Conservation (phyloP, 2,797 vertebrate genomes). For the Onychomys arenicola region DNA sequence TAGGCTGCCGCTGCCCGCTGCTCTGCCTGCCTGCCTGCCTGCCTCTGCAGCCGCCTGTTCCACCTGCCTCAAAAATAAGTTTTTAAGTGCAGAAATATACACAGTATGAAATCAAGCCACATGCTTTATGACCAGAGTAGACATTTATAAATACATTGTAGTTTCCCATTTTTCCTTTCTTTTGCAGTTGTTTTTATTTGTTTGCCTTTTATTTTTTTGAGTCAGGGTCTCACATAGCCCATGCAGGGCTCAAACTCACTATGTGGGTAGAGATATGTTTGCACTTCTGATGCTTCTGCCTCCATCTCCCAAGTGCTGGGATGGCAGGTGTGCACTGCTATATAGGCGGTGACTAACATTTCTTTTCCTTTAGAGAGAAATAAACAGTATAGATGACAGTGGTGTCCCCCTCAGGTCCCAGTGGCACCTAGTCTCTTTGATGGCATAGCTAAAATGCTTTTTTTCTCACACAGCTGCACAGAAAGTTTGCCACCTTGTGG, state of each 20-base stretch:
- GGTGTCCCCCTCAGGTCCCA: background rate
- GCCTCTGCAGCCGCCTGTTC: too few relatives aligned
- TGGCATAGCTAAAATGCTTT: background rate
- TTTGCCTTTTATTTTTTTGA: background rate
- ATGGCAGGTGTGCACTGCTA: background rate
- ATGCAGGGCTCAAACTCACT: background rate
- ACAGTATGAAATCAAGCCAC: background rate
- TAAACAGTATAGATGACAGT: too few relatives aligned
- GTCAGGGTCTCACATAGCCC: background rate
- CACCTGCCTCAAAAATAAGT: too few relatives aligned
- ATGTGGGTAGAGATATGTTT: background rate
- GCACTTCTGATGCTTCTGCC: background rate
- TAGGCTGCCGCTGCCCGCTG: too few relatives aligned
- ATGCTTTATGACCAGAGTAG: background rate
- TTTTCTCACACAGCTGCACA: conserved; percentile 92
- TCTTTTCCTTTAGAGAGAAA: conserved; percentile 31
- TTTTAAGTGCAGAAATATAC: conserved; percentile 36
- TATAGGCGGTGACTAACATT: background rate
- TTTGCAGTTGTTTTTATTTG: background rate
- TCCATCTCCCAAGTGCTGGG: background rate
- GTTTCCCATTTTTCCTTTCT: background rate
- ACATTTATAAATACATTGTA: background rate
- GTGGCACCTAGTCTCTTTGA: background rate
- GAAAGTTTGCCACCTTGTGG: conserved; percentile 98
- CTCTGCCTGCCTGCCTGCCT: too few relatives aligned